A percentile compares a stretch with the other conserved stretches of the same genome.
phyloP scores from a whole-genome alignment of 2,888 invertebrate genomes.

The Leptopilina syphax region DNA sequence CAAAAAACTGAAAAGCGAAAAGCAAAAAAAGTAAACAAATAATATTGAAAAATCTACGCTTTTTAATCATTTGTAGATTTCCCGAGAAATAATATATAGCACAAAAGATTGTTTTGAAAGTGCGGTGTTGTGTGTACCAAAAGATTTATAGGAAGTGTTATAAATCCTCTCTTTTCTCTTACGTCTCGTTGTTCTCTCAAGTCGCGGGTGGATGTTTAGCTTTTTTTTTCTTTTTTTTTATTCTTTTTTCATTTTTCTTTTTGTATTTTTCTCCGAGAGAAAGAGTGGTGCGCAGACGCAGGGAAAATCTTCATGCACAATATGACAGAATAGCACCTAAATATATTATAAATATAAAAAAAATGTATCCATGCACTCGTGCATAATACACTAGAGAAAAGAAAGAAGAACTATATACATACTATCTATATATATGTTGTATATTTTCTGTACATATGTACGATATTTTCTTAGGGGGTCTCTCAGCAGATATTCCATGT shows the following conservation, averaged over 20 bases:
- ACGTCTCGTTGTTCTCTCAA: constrained; percentile 30
- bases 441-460: constrained; percentile 41
- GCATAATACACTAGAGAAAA: constrained; percentile 28
- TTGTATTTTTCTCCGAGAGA: neutral
- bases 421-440: constrained; percentile 25
- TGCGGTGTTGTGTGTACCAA: neutral
- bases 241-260: neutral
- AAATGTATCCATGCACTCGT: constrained; percentile 26
- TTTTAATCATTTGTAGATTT: constrained; percentile 35
- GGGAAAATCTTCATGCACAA: constrained; percentile 23
- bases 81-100: constrained; percentile 11
- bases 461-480: constrained; percentile 34
- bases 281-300: constrained; percentile 32
- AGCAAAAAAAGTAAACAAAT: too few species aligned
- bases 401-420: constrained; percentile 13
- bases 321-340: constrained; percentile 23
- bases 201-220: constrained; percentile 11
- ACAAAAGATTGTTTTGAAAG: constrained; percentile 30
- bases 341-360: too few species aligned
- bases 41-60: neutral
- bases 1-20: too few species aligned
- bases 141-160: constrained; percentile 27
- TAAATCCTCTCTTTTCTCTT: constrained; percentile 30
- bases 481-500: constrained; percentile 37
- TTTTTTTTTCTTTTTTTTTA: neutral